Evolutionary conservation across 2,113 vertebrate genomes (phyloP).

Genomic region (Leptobrachium ailaonicum): DNA sequence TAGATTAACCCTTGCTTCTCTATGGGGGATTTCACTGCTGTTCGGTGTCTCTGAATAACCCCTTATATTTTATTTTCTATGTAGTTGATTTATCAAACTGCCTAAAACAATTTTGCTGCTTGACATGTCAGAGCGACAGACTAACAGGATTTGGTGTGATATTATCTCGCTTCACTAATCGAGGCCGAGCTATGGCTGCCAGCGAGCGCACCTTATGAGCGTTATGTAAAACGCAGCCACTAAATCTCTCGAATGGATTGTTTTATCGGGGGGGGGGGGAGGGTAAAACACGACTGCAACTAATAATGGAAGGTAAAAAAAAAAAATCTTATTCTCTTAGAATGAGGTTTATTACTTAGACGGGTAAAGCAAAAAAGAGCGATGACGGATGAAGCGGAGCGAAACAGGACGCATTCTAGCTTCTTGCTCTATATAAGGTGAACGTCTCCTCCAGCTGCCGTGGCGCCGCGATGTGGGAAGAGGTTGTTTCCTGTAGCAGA

Average conservation of each 20-base stretch:
- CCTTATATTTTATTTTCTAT: neutral
- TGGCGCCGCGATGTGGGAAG: no score
- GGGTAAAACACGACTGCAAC: no score
- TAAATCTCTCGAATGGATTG: no score
- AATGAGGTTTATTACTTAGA: neutral
- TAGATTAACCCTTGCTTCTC: neutral
- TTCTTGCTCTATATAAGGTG: no score
- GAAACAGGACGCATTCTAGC: no score
- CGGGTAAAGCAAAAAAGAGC: neutral
- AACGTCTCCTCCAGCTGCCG: no score
- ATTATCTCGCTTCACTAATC: neutral
- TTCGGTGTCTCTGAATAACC: neutral
- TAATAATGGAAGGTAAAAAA: no score
- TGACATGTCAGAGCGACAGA: neutral
- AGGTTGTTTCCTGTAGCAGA: no score
- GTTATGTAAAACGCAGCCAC: neutral
- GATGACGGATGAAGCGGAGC: no score
- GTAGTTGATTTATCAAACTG: neutral
- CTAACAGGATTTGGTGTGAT: neutral
- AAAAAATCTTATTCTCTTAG: neutral
- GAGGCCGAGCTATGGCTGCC: neutral
- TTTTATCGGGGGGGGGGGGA: no score
- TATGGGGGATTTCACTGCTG: neutral
- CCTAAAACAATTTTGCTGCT: neutral
- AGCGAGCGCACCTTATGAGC: neutral